Conservation (phyloP, 2,888 invertebrate species). For the Archips crataeganus region DNA sequence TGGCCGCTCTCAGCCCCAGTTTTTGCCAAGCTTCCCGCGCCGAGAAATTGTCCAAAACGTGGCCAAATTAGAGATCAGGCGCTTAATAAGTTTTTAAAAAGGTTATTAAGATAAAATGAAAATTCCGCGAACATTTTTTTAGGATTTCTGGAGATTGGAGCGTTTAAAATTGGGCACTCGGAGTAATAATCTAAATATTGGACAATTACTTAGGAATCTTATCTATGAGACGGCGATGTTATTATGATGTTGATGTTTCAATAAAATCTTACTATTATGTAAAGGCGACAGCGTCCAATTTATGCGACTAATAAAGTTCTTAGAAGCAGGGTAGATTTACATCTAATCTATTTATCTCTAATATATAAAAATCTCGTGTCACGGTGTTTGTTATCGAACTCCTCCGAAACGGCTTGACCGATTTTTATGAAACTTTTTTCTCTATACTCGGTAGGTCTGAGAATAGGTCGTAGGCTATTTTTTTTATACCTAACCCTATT, state of each 20-base stretch:
- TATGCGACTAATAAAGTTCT: background rate
- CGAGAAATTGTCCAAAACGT: conserved; percentile 26
- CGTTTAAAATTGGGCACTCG: background rate
- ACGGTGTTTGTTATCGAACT: too few species aligned
- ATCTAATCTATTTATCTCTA: too few species aligned
- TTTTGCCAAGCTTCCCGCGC: conserved; percentile 9
- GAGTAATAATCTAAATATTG: conserved; percentile 6
- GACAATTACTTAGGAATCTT: background rate
- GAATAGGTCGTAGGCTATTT: too few species aligned
- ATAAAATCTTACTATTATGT: background rate
- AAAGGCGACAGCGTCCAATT: too few species aligned
- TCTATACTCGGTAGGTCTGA: too few species aligned
- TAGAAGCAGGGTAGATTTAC: too few species aligned
- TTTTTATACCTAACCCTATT: too few species aligned
- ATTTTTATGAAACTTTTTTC: too few species aligned
- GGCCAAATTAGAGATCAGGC: conserved; percentile 29
- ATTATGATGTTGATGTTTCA: background rate
- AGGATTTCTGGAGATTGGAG: background rate
- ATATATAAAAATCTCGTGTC: too few species aligned
- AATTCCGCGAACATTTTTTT: background rate
- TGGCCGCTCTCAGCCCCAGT: background rate
- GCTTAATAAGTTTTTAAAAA: conserved; percentile 29
- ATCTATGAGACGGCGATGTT: background rate
- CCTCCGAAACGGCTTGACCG: too few species aligned
- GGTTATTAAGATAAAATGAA: conserved; percentile 8